These are phyloP conservation scores for Antheraea mylitta DNA, from an alignment of 1,140 invertebrate genomes.

Conservation along the genomic window DNA sequence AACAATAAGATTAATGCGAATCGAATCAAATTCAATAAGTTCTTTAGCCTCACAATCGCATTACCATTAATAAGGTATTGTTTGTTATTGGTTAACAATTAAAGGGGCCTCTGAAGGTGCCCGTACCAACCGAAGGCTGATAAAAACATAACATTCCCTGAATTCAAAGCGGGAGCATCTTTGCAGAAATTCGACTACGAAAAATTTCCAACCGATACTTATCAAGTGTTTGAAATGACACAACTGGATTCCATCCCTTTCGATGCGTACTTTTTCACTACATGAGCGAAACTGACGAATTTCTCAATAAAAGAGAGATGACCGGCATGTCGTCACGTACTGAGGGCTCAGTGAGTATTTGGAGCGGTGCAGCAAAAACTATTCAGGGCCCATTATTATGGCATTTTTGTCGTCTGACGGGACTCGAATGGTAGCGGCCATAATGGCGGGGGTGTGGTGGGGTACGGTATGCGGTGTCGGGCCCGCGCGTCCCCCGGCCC, in stretches of 20 bases:
- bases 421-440: constrained; percentile 70
- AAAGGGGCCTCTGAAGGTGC: constrained; percentile 65
- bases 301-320: constrained; percentile 78
- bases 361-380: constrained; percentile 77
- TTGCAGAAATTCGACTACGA: constrained; percentile 67
- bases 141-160: constrained; percentile 67
- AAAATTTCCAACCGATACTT: constrained; percentile 72
- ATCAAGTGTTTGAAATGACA: constrained; percentile 79
- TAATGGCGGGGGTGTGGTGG: constrained; percentile 50
- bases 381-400: constrained; percentile 76
- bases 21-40: constrained; percentile 5
- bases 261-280: constrained; percentile 59
- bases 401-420: constrained; percentile 78
- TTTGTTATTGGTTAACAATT: constrained; percentile 73
- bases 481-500: constrained; percentile 21
- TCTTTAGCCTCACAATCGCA: constrained; percentile 29
- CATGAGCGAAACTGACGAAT: constrained; percentile 76
- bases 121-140: constrained; percentile 53
- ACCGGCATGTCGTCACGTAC: constrained; percentile 72
- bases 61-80: constrained; percentile 58
- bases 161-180: constrained; percentile 66
- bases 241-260: constrained; percentile 73
- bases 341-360: constrained; percentile 64
- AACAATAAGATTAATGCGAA: background rate
- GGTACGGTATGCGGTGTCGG: constrained; percentile 27